These are phyloP conservation scores for Temnothorax curvispinosus DNA, from an alignment of 1,140 invertebrate genomes.

Conservation along the genomic window DNA sequence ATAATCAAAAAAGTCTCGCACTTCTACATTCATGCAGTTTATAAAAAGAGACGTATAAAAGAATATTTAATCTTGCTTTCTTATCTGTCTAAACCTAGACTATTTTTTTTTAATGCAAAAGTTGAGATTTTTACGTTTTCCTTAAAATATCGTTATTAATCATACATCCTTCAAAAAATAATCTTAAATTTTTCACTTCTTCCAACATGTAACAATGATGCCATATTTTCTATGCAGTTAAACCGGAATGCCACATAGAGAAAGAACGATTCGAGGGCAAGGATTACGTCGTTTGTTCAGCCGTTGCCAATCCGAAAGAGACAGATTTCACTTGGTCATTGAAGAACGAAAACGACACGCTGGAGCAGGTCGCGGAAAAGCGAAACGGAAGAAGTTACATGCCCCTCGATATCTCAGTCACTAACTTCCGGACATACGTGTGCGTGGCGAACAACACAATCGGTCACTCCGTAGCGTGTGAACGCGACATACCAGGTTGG, in stretches of 20 bases:
- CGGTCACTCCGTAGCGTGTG: constrained; percentile 91
- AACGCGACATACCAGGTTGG: constrained; percentile 89
- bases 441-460: constrained; percentile 94
- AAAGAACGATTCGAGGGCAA: constrained; percentile 90
- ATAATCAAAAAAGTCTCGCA: background rate
- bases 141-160: constrained; percentile 7
- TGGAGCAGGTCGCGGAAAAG: constrained; percentile 85
- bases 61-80: background rate
- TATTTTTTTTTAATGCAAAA: background rate
- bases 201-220: background rate
- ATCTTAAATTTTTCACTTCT: background rate
- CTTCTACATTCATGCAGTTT: background rate
- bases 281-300: constrained; percentile 92
- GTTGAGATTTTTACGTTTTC: background rate
- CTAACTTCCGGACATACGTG: constrained; percentile 92
- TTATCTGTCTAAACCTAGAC: background rate
- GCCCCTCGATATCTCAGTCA: constrained; percentile 88
- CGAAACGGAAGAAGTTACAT: constrained; percentile 88
- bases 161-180: background rate
- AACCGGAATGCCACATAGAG: constrained; percentile 93
- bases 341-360: constrained; percentile 93
- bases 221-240: constrained; percentile 87
- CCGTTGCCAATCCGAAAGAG: constrained; percentile 92
- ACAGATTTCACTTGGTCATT: constrained; percentile 94
- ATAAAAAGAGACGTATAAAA: background rate